These are phyloP conservation scores for Eptatretus burgeri DNA, from an alignment of 2,113 vertebrate genomes.

Conservation along the genomic window DNA sequence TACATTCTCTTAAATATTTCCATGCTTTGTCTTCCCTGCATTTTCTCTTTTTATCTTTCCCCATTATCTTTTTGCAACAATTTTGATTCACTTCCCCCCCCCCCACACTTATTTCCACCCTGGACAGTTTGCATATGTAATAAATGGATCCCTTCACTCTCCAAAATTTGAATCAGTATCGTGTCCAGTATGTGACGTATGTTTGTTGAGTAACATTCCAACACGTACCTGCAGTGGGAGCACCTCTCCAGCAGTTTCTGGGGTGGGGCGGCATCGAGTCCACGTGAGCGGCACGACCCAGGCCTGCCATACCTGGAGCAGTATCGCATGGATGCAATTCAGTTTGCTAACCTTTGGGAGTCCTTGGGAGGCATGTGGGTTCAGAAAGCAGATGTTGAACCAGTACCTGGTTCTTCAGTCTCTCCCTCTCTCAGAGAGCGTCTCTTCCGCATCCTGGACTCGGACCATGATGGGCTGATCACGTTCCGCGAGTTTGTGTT, in stretches of 20 bases:
- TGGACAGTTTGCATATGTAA: too few species aligned
- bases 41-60: too few species aligned
- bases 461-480: slow-evolving; percentile 60
- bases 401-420: slow-evolving; percentile 15
- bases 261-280: slow-evolving; percentile 29
- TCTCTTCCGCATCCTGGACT: slow-evolving; percentile 52
- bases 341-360: slow-evolving; percentile 66
- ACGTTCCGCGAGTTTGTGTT: slow-evolving; percentile 82
- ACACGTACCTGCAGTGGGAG: slow-evolving; percentile 30
- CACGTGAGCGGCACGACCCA: slow-evolving; percentile 50
- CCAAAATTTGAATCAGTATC: too few species aligned
- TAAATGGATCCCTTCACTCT: too few species aligned
- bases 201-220: too few species aligned
- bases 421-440: slow-evolving; percentile 43
- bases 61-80: too few species aligned
- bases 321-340: slow-evolving; percentile 79
- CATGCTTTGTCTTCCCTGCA: too few species aligned
- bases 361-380: slow-evolving; percentile 64
- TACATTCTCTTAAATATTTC: too few species aligned
- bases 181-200: too few species aligned
- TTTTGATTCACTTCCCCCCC: too few species aligned
- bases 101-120: too few species aligned
- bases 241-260: slow-evolving; percentile 96
- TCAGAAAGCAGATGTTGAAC: slow-evolving; percentile 16
- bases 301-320: slow-evolving; percentile 90